phyloP scores from a whole-genome alignment of 2,888 invertebrate species.

The Portevinia maculata region DNA sequence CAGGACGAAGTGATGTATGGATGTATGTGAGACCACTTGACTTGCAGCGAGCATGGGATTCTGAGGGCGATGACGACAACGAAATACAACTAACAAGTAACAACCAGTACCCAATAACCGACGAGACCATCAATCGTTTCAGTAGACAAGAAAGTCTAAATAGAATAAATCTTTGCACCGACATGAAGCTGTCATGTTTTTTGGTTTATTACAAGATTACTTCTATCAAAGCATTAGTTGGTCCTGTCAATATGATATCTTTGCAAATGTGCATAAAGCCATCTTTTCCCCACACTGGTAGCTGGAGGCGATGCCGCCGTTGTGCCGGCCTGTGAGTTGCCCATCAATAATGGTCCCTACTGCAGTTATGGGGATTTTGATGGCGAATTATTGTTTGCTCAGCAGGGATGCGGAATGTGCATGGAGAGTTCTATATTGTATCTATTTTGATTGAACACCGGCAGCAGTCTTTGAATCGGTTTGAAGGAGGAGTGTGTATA shows the following conservation, averaged over 20 bases:
- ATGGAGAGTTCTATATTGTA: neutral
- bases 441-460: neutral
- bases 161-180: conserved; percentile 67
- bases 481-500: neutral
- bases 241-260: conserved; percentile 66
- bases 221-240: conserved; percentile 63
- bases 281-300: neutral
- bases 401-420: neutral
- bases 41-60: conserved; percentile 22
- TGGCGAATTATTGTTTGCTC: conserved; percentile 6
- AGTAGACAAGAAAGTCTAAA: conserved; percentile 64
- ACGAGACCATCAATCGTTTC: conserved; percentile 62
- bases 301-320: neutral
- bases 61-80: conserved; percentile 5
- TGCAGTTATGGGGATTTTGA: conserved; percentile 9
- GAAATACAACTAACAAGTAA: conserved; percentile 14
- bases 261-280: conserved; percentile 51
- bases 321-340: neutral
- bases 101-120: conserved; percentile 35
- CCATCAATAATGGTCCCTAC: conserved; percentile 4
- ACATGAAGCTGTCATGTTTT: conserved; percentile 56
- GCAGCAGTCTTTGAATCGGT: conserved; percentile 35
- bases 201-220: conserved; percentile 68
- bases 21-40: conserved; percentile 41
- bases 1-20: conserved; percentile 31